phyloP scores from a whole-genome alignment of 2,797 vertebrate species.

The Adelosebastes latens region DNA sequence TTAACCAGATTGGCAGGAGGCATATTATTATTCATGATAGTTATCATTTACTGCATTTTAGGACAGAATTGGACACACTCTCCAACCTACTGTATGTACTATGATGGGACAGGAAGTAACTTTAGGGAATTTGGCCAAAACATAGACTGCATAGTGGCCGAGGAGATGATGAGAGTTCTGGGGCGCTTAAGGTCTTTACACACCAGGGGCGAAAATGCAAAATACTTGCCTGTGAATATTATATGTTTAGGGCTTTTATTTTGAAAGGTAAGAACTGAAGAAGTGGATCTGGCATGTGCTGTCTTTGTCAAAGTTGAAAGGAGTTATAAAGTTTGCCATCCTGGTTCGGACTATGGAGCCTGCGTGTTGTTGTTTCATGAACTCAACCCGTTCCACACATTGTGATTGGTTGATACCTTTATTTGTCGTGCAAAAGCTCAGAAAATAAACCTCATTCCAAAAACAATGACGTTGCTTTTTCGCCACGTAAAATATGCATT shows the following conservation, averaged over 20 bases:
- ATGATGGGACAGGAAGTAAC: not conserved
- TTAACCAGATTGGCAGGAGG: constrained; percentile 32
- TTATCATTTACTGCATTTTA: not conserved
- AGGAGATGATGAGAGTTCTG: not conserved
- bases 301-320: no score
- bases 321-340: no score
- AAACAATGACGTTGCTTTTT: no score
- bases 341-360: fast-evolving
- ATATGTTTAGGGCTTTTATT: not conserved
- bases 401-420: no score
- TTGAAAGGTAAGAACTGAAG: no score
- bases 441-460: no score
- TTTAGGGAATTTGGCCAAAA: constrained; percentile 15
- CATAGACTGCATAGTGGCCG: not conserved
- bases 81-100: not conserved
- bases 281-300: no score
- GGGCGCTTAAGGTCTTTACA: not conserved
- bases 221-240: no score
- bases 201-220: no score
- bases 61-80: not conserved
- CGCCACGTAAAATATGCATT: fast-evolving
- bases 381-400: no score
- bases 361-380: no score
- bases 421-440: fast-evolving
- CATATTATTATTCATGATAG: not conserved